Conservation (phyloP, 2,888 invertebrate genomes). For the Cosmia pyralina region DNA sequence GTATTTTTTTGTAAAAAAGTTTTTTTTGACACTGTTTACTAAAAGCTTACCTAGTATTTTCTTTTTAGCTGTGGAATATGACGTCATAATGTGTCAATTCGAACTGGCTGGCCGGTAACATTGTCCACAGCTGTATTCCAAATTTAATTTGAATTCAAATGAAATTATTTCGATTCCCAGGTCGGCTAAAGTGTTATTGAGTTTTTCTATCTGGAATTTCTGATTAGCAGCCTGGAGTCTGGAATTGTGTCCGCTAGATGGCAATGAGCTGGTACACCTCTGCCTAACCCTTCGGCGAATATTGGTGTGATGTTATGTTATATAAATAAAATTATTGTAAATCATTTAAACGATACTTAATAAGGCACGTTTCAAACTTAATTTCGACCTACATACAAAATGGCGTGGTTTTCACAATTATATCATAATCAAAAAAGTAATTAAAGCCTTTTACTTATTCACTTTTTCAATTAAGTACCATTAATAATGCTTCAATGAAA, state of each 20-base stretch:
- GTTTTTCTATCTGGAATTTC: too few relatives aligned
- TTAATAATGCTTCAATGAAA: constrained; percentile 22
- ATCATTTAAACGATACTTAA: background rate
- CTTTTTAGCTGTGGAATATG: background rate
- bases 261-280: too few relatives aligned
- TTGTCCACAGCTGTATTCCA: background rate
- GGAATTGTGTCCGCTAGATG: too few relatives aligned
- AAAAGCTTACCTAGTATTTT: background rate
- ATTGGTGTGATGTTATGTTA: too few relatives aligned
- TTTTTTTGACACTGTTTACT: background rate
- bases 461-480: constrained; percentile 34
- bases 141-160: too few relatives aligned
- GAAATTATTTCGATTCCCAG: too few relatives aligned
- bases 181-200: too few relatives aligned
- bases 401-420: constrained; percentile 24
- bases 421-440: constrained; percentile 6
- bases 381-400: constrained; percentile 3
- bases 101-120: background rate
- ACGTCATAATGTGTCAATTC: background rate
- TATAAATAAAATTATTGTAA: background rate
- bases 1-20: too few relatives aligned
- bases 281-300: too few relatives aligned
- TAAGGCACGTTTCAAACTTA: background rate
- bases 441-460: constrained; percentile 41
- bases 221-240: too few relatives aligned